Base-by-base conservation (phyloP, 2,113 vertebrate species). In the Phalacrocorax brasilianus region DNA sequence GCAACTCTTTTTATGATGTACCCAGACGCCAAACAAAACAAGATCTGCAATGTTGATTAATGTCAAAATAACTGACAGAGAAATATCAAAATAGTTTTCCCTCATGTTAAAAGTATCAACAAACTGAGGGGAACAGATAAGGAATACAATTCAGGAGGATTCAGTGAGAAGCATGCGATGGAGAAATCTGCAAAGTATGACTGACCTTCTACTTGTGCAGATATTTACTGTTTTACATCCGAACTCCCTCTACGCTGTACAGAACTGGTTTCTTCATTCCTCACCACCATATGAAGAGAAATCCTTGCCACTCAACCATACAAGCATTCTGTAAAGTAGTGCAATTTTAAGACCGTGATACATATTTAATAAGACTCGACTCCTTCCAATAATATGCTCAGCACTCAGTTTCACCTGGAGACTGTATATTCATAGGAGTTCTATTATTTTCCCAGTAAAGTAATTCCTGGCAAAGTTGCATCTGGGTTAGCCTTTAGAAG, bases 1-100 rank as follows among this genome's bases (percentile, higher is more conserved):
- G 88, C 97, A 98, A 96, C 81, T 96, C 93, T 97, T 91, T 97
- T 97, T 94, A 96, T 97, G 97, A 98, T 96, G 91, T 66, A 94
- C 94, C 71, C 92, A 96, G 93, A 96, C 84, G 67, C 87, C 97
- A 97, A 97, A 95, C 95, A 96, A 96, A 94, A 96, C 84, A 96
- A 97, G 95, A 97, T 95, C 93, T 94, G 82, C 93, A 96, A 28
- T 83, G 90, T 68, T 91, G 89, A 97, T 97, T 97, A 93, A 95
- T 96, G 94, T 96, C 89, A 97, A 97, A 97, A 98, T 87, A 94
- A 98, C 61, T 95, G 89, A 95, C 87, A 93, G 93, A 96, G 88
- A 96, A 96, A 91, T 85, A 97, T 93, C 92, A 95, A 96, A 97
- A 97, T 91, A 97, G 61, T 94, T 97, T 91, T 87, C 85, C 89